Conservation (phyloP, 2,797 vertebrate genomes). For the Petrocephalus sullivani region DNA sequence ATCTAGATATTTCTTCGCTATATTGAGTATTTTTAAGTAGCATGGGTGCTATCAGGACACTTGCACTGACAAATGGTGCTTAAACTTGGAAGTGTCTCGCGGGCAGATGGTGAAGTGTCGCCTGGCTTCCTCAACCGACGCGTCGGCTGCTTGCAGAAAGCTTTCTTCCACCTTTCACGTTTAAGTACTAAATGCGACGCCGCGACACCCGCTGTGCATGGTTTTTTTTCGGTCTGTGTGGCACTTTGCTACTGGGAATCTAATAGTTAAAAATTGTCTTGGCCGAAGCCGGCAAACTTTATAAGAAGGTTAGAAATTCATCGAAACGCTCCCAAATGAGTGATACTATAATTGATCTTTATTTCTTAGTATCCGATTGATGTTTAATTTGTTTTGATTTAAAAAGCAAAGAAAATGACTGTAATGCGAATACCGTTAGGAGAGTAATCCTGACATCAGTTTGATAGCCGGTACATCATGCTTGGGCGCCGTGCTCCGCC, state of each 20-base stretch:
- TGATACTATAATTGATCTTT: not conserved
- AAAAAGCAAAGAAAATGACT: not conserved
- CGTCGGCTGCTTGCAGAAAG: not conserved
- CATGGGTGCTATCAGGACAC: not conserved
- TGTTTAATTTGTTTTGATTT: constrained; percentile 2
- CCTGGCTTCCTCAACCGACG: not conserved
- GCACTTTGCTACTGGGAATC: not conserved
- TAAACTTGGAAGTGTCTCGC: not conserved
- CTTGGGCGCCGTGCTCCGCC: not conserved
- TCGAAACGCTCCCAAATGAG: not conserved
- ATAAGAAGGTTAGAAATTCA: not conserved
- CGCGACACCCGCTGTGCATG: not conserved
- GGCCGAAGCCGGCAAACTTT: not conserved
- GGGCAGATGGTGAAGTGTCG: constrained; percentile 11
- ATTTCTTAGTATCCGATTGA: not conserved
- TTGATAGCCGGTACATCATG: constrained; percentile 29
- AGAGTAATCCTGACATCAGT: constrained; percentile 32
- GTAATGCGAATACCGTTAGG: constrained; percentile 14
- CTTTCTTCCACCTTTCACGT: not conserved
- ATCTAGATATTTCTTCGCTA: not conserved
- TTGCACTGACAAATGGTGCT: constrained; percentile 9
- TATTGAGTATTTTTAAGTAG: not conserved
- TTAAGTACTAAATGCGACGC: not conserved
- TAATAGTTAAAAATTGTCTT: not conserved
- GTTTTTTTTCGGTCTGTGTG: not conserved